phyloP scores from a whole-genome alignment of 2,113 vertebrate genomes.

The Aptenodytes forsteri region DNA sequence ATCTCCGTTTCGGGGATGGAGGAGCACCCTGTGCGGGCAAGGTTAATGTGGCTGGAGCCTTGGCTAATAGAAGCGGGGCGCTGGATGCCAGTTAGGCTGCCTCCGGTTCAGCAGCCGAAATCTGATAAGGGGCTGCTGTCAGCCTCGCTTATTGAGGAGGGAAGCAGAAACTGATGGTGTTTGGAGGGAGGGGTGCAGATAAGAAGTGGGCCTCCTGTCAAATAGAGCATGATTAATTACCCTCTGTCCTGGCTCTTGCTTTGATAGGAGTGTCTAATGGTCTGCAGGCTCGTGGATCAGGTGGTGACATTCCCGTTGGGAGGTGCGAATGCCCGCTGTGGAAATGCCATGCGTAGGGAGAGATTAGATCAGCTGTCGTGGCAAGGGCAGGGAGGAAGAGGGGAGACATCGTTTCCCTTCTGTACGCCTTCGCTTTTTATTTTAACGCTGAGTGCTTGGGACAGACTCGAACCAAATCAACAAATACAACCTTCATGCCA shows the following conservation, averaged over 20 bases:
- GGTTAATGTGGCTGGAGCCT: not conserved
- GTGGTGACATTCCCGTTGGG: not conserved
- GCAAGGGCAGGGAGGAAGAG: not conserved
- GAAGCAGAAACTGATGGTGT: conserved; percentile 48
- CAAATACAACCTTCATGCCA: not conserved
- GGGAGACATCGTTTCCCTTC: not conserved
- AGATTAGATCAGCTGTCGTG: not conserved
- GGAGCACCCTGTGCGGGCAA: not conserved
- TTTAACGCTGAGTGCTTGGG: not conserved
- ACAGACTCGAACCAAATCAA: not conserved
- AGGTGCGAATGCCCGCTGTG: not conserved
- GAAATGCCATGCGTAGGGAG: not conserved
- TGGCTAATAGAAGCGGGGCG: not conserved
- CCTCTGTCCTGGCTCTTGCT: conserved; percentile 70
- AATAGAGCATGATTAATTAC: conserved; percentile 86
- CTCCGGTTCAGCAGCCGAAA: conserved; percentile 72
- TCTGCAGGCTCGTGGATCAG: conserved; percentile 55
- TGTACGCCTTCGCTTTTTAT: not conserved
- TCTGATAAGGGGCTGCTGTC: conserved; percentile 80
- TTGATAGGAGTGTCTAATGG: conserved; percentile 73
- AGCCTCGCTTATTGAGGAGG: conserved; percentile 57
- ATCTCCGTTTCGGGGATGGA: not conserved
- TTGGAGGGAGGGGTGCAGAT: conserved; percentile 62
- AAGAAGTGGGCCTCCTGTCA: conserved; percentile 86
- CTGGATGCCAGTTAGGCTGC: not conserved